Evolutionary conservation across 2,113 vertebrate species (phyloP).

Genomic region (Pituophis catenifer): DNA sequence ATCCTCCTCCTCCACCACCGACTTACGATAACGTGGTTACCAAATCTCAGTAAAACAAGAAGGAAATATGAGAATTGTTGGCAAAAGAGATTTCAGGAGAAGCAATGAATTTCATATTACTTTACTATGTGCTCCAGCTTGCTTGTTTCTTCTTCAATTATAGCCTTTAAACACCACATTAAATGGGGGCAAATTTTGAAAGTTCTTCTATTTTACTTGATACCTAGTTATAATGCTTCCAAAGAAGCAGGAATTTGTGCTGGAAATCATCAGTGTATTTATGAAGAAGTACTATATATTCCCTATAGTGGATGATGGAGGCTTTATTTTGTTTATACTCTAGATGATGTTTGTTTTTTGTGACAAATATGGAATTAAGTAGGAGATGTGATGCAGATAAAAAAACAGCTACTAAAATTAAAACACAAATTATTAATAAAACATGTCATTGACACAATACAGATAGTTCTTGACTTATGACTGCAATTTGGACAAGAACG

Average conservation of each 20-base stretch:
- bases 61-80: background rate
- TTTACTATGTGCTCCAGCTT: background rate
- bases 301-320: background rate
- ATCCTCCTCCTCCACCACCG: background rate
- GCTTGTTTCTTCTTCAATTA: background rate
- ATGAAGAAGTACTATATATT: background rate
- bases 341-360: background rate
- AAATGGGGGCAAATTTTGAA: background rate
- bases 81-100: background rate
- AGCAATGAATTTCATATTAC: background rate
- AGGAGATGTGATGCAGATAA: background rate
- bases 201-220: background rate
- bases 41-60: background rate
- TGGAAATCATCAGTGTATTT: background rate
- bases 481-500: no score
- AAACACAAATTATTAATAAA: background rate
- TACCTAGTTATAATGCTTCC: background rate
- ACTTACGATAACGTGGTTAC: background rate
- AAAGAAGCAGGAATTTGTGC: background rate
- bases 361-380: background rate
- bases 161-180: background rate
- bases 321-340: background rate
- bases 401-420: background rate
- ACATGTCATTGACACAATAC: background rate
- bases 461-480: no score